Base-by-base conservation (phyloP, 2,113 vertebrate genomes). In the Peromyscus polionotus region DNA sequence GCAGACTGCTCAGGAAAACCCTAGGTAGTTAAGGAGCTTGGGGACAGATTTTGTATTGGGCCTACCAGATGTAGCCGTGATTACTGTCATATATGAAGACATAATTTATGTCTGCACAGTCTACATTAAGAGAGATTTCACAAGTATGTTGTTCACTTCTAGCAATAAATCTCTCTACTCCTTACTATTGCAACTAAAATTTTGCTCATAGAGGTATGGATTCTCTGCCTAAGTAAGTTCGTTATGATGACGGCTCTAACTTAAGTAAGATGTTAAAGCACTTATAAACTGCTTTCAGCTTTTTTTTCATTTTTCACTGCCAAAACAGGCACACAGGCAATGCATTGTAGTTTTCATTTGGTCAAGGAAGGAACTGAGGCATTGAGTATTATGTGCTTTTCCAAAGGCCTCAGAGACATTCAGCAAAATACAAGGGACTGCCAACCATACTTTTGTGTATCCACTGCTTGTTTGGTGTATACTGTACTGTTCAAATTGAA, bases 251-350 rank as follows among this genome's bases (percentile, higher is more conserved):
- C 65, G 51, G 36, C 24, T 65, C 7, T 68, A 95, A 92, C 72
- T 33, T 72, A 95, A 94, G 13, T 90, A 81, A 51, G 42, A 73
- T 70, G 70, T 86, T 67, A 92, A 91, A 77, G 13, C 16, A 76
- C 45, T 87, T 65, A 70, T 26, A 90, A 68, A 31, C 20, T 79
- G 2, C 14, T 92, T 91, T 92, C 63, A 70, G 36, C 3, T 63
- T 63, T 61, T 51, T 51, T 77, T n/a, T 73, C 26, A 13, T 65
- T 84, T 94, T 93, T 93, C 87, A 89, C 31, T 91, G 36, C 65
- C 61, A 94, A 84, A 65, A 51, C 31, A 59, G 42, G 13, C 39
- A 73, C 57, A 3, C 9, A 87, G 8, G 48, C 28, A 3, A 81
- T 22, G 13, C 7, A 7, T 54, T 57, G 16, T 90, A 45, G 51